Evolutionary conservation across 2,797 vertebrate species (phyloP).

Genomic region (Holocentrus rufus): DNA sequence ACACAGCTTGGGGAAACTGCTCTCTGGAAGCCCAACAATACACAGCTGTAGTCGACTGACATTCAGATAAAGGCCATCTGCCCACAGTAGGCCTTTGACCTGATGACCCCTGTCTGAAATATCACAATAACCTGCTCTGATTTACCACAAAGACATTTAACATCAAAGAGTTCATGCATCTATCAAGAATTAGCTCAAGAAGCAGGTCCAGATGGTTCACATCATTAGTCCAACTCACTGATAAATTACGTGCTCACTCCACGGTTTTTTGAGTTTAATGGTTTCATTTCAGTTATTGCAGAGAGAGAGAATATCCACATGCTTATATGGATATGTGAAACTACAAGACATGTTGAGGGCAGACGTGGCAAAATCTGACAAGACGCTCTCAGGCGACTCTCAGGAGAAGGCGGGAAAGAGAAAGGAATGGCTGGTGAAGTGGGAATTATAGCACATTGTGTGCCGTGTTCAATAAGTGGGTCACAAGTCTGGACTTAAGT

Average conservation of each 20-base stretch:
- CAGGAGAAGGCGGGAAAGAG: conserved; percentile 28
- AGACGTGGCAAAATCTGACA: conserved; percentile 12
- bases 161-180: too few relatives aligned
- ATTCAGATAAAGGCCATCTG: conserved; percentile 17
- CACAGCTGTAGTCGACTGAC: conserved; percentile 29
- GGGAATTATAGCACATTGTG: conserved; percentile 16
- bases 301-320: not conserved
- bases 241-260: too few relatives aligned
- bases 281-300: too few relatives aligned
- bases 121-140: conserved; percentile 24
- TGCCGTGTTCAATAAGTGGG: conserved; percentile 25
- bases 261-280: too few relatives aligned
- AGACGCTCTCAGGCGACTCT: not conserved
- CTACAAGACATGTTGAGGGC: not conserved
- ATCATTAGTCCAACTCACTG: too few relatives aligned
- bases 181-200: too few relatives aligned
- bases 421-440: conserved; percentile 4
- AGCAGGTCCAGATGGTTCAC: too few relatives aligned
- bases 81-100: conserved; percentile 26
- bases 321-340: not conserved
- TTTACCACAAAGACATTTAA: too few relatives aligned
- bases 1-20: conserved; percentile 27
- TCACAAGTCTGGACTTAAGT: conserved; percentile 42
- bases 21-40: conserved; percentile 19
- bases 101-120: conserved; percentile 36